These are phyloP conservation scores for Piaya cayana DNA, from an alignment of 2,113 vertebrate species.

Conservation along the genomic window DNA sequence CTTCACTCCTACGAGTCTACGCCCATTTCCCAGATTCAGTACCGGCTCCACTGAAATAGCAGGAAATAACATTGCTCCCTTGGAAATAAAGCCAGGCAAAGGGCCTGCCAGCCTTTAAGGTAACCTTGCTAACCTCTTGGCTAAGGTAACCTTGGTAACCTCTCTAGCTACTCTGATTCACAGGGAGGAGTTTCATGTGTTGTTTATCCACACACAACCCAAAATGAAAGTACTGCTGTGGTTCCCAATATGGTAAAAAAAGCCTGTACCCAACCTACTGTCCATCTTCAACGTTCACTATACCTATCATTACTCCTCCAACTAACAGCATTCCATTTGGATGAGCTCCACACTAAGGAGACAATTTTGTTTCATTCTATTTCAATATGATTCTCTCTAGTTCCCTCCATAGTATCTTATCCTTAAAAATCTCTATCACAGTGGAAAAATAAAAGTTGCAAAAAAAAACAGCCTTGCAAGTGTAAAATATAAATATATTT, in stretches of 20 bases:
- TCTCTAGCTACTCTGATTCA: constrained; percentile 9
- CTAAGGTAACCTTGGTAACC: background rate
- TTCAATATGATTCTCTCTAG: background rate
- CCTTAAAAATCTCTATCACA: background rate
- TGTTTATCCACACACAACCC: background rate
- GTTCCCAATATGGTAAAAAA: background rate
- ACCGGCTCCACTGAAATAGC: background rate
- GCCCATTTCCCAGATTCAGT: background rate
- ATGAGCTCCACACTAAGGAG: background rate
- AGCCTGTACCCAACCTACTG: background rate
- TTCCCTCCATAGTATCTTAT: background rate
- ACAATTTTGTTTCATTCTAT: background rate
- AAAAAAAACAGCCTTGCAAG: background rate
- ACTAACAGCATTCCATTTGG: background rate
- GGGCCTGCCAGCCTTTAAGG: background rate
- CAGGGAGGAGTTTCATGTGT: background rate
- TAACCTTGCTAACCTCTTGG: background rate
- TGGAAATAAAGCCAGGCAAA: background rate
- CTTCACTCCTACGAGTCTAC: background rate
- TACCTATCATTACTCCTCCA: background rate
- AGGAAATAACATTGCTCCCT: background rate
- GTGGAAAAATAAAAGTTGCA: background rate
- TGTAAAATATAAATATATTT: background rate
- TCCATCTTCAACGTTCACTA: background rate
- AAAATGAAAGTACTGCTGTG: constrained; percentile 6